A percentile compares a stretch with the other conserved stretches of the same genome.
These are phyloP conservation scores for Bothrops jararaca DNA, from an alignment of 2,113 vertebrate genomes.

Conservation along the genomic window DNA sequence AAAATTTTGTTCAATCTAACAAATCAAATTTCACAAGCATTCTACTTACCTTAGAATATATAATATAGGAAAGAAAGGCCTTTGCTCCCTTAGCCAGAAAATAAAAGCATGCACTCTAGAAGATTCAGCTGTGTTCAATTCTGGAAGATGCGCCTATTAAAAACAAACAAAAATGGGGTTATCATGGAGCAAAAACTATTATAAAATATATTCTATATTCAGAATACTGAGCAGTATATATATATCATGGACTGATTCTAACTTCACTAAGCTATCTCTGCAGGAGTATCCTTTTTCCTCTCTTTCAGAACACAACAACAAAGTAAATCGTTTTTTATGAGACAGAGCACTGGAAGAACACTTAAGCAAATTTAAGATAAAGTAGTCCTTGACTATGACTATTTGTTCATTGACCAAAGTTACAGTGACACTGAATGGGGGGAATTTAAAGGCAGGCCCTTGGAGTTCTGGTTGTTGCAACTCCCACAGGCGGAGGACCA, in stretches of 20 bases:
- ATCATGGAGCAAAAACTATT: constrained; percentile 2
- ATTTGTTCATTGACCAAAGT: background rate
- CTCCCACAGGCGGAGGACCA: background rate
- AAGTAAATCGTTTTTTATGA: background rate
- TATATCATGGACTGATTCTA: background rate
- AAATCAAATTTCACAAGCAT: background rate
- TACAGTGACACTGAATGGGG: background rate
- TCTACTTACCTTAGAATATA: constrained; percentile 86
- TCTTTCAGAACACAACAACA: background rate
- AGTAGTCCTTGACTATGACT: background rate
- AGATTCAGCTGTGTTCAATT: constrained; percentile 91
- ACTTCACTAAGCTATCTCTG: background rate
- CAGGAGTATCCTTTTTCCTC: background rate
- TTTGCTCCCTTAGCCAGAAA: constrained; percentile 90
- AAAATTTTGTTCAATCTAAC: background rate
- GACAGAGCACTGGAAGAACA: background rate
- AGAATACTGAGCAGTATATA: background rate
- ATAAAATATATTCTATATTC: background rate
- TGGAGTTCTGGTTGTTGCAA: background rate
- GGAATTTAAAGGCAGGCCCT: background rate
- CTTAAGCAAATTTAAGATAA: background rate
- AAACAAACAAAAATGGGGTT: constrained; percentile 20
- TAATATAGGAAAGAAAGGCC: constrained; percentile 87
- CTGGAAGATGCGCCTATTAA: constrained; percentile 84
- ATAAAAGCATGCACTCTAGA: constrained; percentile 83